A percentile compares a stretch with the other conserved stretches of the same genome.
phyloP scores from a whole-genome alignment of 2,888 invertebrate genomes.

The Drosophila nigricruria region DNA sequence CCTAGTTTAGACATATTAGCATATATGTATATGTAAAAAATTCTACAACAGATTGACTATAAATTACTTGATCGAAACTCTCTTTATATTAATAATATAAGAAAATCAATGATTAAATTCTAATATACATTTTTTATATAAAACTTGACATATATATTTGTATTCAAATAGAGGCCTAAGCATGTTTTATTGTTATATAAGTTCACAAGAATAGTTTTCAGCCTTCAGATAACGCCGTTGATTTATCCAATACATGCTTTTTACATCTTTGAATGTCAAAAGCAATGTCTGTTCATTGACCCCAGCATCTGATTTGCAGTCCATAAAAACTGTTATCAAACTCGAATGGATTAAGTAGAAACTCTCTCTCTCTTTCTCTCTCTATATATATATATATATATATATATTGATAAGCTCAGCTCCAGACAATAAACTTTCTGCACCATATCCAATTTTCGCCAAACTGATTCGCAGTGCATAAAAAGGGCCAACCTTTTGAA shows the following conservation, averaged over 20 bases:
- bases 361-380: neutral
- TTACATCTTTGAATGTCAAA: neutral
- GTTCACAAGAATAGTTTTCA: neutral
- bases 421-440: constrained; percentile 7
- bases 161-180: neutral
- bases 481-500: constrained; percentile 15
- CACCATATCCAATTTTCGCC: constrained; percentile 5
- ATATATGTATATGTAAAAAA: neutral
- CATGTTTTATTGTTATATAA: neutral
- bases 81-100: neutral
- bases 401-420: constrained; percentile 46
- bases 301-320: constrained; percentile 35
- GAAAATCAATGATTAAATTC: neutral
- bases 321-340: constrained; percentile 51
- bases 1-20: neutral
- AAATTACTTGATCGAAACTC: neutral
- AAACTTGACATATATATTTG: neutral
- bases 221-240: neutral
- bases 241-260: neutral
- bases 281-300: constrained; percentile 27
- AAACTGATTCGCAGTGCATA: constrained; percentile 1
- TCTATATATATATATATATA: neutral
- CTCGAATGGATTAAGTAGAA: constrained; percentile 27
- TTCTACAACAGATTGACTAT: too few relatives aligned
- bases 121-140: neutral